Evolutionary conservation across 2,797 vertebrate genomes (phyloP), one percentile per base, ranked within the genome.

Genomic region (Coregonus sp.): DNA sequence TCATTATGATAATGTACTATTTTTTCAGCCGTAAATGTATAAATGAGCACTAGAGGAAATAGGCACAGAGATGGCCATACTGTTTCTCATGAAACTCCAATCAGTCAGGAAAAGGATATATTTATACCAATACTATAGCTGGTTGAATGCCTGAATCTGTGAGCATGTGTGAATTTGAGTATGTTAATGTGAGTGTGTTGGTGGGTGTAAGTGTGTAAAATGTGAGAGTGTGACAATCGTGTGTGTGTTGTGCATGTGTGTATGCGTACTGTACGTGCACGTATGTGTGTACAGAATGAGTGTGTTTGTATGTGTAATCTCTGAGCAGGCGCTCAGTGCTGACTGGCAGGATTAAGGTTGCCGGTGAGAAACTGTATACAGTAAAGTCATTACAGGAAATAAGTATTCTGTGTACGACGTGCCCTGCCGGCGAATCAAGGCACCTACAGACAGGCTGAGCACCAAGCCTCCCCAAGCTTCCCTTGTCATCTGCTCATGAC

Each of bases 121-220:
- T 72, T 16, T 54, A 72, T 72, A 63, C 15, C 15, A 16, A 3
- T 18, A 69, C 11, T 33, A 7, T 72, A 18, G 51, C 47, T 25
- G 51, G 14, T 56, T 35, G 71, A 56, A 18, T 56, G 29, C 16
- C 2, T 18, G 51, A 3, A 54, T 11, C 5, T 72, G 71, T 35
- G 51, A 56, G 29, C 15, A 31, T 54, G 50, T 20, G 65, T 80
- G 29, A 70, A 68, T 71, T 52, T 74, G 77, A 70, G 2, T 65
- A 51, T 73, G 33, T 59, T 25, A 25, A 52, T 67, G 25, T 72
- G 51, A 67, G 61, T 67, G 31, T 80, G 61, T 76, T n/a, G 66
- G 59, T 72, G 68, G 40, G 66, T 40, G 35, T 40, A 35, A 37
- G 35, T 37, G 75, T 70, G 68, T 70, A n/a, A 68, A 18, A 12